Percentiles rank a stretch among this genome's conserved stretches.
These are phyloP conservation scores for Phataginus tricuspis DNA, from an alignment of 2,797 vertebrate species.

Conservation along the genomic window DNA sequence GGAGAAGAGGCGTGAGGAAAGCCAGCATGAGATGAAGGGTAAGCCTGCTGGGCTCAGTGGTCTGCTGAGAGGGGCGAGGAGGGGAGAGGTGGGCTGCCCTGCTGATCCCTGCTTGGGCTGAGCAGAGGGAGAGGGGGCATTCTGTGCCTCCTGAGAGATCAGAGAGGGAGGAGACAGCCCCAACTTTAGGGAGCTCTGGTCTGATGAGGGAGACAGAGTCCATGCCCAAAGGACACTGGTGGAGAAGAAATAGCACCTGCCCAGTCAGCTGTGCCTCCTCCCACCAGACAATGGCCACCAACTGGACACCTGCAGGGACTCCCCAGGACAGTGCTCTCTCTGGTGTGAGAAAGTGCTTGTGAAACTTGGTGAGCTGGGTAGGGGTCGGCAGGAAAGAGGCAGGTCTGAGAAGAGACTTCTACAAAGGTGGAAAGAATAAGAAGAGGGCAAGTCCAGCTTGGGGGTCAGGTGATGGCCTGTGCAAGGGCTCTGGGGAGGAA, in stretches of 20 bases:
- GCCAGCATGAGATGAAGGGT: slow-evolving; percentile 97
- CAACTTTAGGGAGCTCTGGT: background rate
- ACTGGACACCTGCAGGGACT: background rate
- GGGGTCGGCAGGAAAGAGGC: background rate
- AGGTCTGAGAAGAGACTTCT: background rate
- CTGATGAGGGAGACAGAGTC: background rate
- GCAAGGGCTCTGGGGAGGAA: background rate
- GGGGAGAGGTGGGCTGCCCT: background rate
- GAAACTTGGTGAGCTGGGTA: background rate
- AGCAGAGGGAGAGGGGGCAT: background rate
- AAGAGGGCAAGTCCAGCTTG: background rate
- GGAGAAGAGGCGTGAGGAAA: slow-evolving; percentile 94
- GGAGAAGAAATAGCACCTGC: background rate
- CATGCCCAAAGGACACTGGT: background rate
- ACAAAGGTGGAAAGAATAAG: background rate
- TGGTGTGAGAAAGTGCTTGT: background rate
- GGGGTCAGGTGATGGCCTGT: fast-evolving
- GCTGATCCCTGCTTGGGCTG: background rate
- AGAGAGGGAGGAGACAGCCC: background rate
- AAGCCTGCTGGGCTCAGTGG: background rate
- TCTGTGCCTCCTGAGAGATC: background rate
- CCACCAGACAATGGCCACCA: too few relatives aligned
- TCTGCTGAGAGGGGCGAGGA: background rate
- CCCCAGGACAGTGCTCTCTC: background rate
- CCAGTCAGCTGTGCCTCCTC: background rate